These are phyloP conservation scores for Epicampocera succincta DNA, from an alignment of 2,888 invertebrate species.

Conservation along the genomic window DNA sequence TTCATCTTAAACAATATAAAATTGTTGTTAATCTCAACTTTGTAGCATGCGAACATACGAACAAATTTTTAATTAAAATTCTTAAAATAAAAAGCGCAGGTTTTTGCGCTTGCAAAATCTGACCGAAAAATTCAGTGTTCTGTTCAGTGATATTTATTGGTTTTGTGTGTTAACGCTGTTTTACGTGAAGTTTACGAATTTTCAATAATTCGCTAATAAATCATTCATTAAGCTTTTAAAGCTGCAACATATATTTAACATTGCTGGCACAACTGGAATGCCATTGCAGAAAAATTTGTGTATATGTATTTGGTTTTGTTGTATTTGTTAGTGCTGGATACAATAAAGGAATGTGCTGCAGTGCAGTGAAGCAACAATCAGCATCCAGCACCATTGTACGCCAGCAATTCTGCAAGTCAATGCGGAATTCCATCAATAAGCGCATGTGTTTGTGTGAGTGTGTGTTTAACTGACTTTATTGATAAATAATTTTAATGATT, in stretches of 20 bases:
- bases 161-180: not conserved
- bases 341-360: slow-evolving; percentile 29
- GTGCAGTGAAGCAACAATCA: slow-evolving; percentile 14
- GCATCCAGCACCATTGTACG: slow-evolving; percentile 33
- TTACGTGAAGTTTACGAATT: slow-evolving; percentile 21
- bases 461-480: slow-evolving; percentile 43
- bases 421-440: slow-evolving; percentile 21
- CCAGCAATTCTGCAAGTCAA: slow-evolving; percentile 40
- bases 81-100: slow-evolving; percentile 14
- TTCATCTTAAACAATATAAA: not conserved
- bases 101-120: slow-evolving; percentile 18
- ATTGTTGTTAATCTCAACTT: slow-evolving; percentile 13
- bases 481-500: slow-evolving; percentile 63
- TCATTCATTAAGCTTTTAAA: slow-evolving; percentile 65
- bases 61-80: slow-evolving; percentile 46
- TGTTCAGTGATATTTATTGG: not conserved
- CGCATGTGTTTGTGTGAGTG: not conserved
- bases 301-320: slow-evolving; percentile 13
- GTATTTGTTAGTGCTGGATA: slow-evolving; percentile 32
- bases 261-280: slow-evolving; percentile 58
- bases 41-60: not conserved
- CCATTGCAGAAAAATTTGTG: slow-evolving; percentile 20
- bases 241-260: slow-evolving; percentile 59
- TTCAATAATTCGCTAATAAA: slow-evolving; percentile 61
- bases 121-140: slow-evolving; percentile 15